These are phyloP conservation scores for Brotula barbata DNA, from an alignment of 2,797 vertebrate genomes.

Conservation along the genomic window DNA sequence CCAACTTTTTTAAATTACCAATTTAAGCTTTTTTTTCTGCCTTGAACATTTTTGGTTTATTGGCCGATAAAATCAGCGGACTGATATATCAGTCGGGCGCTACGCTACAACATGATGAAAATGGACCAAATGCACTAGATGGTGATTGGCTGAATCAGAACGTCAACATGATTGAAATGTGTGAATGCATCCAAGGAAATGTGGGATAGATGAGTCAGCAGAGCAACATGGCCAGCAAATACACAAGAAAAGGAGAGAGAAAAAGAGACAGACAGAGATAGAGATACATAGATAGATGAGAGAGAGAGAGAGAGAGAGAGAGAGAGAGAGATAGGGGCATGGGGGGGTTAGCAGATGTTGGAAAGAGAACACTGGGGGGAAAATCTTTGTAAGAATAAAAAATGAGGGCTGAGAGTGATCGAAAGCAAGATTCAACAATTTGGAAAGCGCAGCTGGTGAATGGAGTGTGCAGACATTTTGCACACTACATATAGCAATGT, in stretches of 20 bases:
- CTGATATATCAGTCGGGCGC: too few relatives aligned
- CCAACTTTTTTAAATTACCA: too few relatives aligned
- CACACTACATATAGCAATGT: not conserved
- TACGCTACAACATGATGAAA: too few relatives aligned
- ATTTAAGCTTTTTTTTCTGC: too few relatives aligned
- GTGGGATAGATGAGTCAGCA: slow-evolving; percentile 50
- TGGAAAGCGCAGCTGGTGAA: slow-evolving; percentile 39
- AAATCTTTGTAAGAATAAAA: slow-evolving; percentile 28
- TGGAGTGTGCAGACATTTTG: slow-evolving; percentile 4
- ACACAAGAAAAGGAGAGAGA: slow-evolving; percentile 29
- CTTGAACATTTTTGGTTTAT: too few relatives aligned
- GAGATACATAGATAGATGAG: too few relatives aligned
- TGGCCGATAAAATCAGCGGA: too few relatives aligned
- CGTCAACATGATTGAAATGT: not conserved
- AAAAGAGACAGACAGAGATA: too few relatives aligned
- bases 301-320: too few relatives aligned
- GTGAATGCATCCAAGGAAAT: slow-evolving; percentile 31
- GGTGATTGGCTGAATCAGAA: slow-evolving; percentile 23
- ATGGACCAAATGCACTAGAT: too few relatives aligned
- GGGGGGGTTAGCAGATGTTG: slow-evolving; percentile 56
- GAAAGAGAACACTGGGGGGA: slow-evolving; percentile 35
- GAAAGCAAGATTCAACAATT: slow-evolving; percentile 31
- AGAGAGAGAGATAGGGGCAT: not conserved
- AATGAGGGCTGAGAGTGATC: slow-evolving; percentile 45
- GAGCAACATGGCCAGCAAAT: slow-evolving; percentile 1